Conservation (phyloP, 2,113 vertebrate genomes). For the Dissostichus mawsoni region DNA sequence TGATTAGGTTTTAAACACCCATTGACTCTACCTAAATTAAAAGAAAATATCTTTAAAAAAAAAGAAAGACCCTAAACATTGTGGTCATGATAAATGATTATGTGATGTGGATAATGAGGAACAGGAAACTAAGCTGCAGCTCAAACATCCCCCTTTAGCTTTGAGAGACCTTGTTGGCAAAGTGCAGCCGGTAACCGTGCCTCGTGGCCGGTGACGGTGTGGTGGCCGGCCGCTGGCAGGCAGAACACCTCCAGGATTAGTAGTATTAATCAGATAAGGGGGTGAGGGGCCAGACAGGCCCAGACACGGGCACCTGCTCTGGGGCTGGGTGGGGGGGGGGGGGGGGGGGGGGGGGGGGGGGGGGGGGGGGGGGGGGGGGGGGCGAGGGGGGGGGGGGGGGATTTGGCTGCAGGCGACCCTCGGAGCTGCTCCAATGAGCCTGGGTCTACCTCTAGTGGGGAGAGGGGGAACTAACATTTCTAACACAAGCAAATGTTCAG, state of each 20-base stretch:
- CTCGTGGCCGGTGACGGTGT: slow-evolving; percentile 59
- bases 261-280: slow-evolving; percentile 92
- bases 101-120: slow-evolving; percentile 41
- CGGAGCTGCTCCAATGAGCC: slow-evolving; percentile 72
- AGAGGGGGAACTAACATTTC: slow-evolving; percentile 21
- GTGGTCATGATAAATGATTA: not conserved
- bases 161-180: slow-evolving; percentile 51
- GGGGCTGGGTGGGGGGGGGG: slow-evolving; percentile 58
- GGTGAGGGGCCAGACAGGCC: slow-evolving; percentile 76
- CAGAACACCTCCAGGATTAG: slow-evolving; percentile 91
- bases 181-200: slow-evolving; percentile 67
- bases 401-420: slow-evolving; percentile 62
- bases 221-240: slow-evolving; percentile 86
- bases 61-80: not conserved
- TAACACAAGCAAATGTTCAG: no score
- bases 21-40: not conserved
- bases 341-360: no score
- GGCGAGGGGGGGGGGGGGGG: slow-evolving; percentile 14
- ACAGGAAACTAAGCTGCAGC: slow-evolving; percentile 72
- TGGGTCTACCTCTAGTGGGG: slow-evolving; percentile 93
- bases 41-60: no score
- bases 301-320: slow-evolving; percentile 83
- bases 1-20: no score
- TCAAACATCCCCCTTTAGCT: slow-evolving; percentile 76
- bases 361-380: slow-evolving; percentile 52